Evolutionary conservation across 2,888 invertebrate genomes (phyloP), one percentile per base, ranked within the genome.

Genomic region (Oxytorus armatus): DNA sequence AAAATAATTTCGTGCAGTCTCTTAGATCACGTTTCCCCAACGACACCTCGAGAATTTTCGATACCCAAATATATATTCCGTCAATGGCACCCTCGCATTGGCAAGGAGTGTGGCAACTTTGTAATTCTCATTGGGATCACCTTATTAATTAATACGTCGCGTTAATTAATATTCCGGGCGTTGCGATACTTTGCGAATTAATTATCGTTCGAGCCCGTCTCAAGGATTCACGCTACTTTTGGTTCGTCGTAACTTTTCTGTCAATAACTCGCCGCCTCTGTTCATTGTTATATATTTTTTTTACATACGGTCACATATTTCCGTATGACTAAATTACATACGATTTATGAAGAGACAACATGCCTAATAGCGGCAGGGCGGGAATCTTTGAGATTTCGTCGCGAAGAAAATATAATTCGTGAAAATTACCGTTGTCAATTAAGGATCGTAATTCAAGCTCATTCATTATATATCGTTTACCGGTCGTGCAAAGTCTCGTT

Each of bases 181-280:
- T 66, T 57, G 79, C 68, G 70, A 61, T 74, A 44, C 42, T 61
- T 53, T 57, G 63, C 70, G 69, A 61, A 77, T 70, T 63, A 73
- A 81, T 81, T 69, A 51, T 70, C 55, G 63, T 47, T 65, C 65
- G 44, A 63, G 49, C 68, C 55, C 49, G 79, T 81, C 69, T 72
- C 81, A 83, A 83, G 83, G 83, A 75, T 83, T 47, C 65, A 73
- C 36, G 63, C 74, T 74, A 79, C 42, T 74, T 81, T 79, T 75
- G 79, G 74, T 23, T 49, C 25, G 10, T 23, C 65, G 25, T 77
- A 77, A 69, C n/a, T 57, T 69, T 51, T 65, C 69, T 63, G 63
- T 66, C 69, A 70, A 79, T 68, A 49, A 73, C 49, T 59, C 36
- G 68, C 69, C 81, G 55, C 42, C 63, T n/a, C 5, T 33, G 33